Percentiles rank a stretch among this genome's conserved stretches.
Conservation (phyloP, 2,113 vertebrate genomes). For the Pangasianodon hypophthalmus region DNA sequence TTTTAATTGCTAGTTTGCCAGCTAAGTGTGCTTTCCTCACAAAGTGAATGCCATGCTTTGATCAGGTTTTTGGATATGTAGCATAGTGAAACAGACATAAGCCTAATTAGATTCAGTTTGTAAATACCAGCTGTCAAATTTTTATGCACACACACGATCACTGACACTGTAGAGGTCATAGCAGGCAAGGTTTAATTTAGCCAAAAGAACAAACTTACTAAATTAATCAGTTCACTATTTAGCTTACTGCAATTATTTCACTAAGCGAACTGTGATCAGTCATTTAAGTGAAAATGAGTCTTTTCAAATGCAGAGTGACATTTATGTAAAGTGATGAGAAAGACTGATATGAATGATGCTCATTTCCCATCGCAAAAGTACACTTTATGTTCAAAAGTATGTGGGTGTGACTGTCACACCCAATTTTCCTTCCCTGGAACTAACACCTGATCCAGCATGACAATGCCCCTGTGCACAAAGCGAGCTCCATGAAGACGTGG, state of each 20-base stretch:
- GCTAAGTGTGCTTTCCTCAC: background rate
- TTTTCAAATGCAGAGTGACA: background rate
- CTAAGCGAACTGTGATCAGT: background rate
- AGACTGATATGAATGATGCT: no score
- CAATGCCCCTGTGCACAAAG: background rate
- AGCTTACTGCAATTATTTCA: background rate
- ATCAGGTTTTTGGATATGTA: background rate
- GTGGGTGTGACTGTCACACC: background rate
- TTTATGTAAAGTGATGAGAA: background rate
- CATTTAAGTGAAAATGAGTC: background rate
- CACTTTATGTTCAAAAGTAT: background rate
- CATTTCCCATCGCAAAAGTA: no score
- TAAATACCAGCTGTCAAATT: background rate
- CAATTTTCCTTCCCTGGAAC: background rate
- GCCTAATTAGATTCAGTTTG: background rate
- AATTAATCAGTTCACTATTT: background rate
- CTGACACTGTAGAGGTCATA: background rate
- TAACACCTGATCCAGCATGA: background rate
- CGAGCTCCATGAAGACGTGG: background rate
- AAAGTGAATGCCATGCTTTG: background rate
- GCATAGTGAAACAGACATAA: background rate
- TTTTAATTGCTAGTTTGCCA: background rate
- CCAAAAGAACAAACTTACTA: background rate
- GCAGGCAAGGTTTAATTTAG: background rate
- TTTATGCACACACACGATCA: background rate